phyloP scores from a whole-genome alignment of 2,888 invertebrate species.

The Parnassius apollo region DNA sequence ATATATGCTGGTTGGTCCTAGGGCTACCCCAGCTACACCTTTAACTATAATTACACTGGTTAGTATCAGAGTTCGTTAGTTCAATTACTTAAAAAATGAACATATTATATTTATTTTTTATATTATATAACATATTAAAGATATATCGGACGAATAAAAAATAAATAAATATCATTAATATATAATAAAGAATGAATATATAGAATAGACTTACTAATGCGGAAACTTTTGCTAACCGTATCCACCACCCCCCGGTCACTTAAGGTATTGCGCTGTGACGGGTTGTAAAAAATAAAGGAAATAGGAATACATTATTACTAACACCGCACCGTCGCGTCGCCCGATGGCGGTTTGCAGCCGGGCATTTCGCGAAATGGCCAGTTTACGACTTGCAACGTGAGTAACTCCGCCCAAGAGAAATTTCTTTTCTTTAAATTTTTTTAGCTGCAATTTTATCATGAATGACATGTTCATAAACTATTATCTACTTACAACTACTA shows the following conservation, averaged over 20 bases:
- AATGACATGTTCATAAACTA: not conserved
- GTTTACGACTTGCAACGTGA: constrained; percentile 42
- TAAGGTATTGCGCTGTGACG: constrained; percentile 38
- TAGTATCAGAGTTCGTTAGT: no score
- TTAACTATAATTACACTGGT: no score
- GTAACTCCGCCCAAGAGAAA: not conserved
- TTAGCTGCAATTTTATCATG: not conserved
- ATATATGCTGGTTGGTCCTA: no score
- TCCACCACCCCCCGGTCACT: constrained; percentile 33
- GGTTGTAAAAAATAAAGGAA: constrained; percentile 38
- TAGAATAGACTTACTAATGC: no score
- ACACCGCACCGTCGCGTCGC: constrained; percentile 24
- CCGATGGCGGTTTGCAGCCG: constrained; percentile 21
- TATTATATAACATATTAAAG: no score
- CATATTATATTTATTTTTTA: no score
- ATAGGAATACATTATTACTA: constrained; percentile 49
- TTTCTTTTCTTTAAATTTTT: not conserved
- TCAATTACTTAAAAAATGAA: no score
- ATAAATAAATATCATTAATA: no score
- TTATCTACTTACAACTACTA: no score
- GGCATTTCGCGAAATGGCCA: constrained; percentile 40
- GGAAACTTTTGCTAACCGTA: constrained; percentile 25
- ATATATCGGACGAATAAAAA: no score
- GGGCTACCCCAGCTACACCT: no score
- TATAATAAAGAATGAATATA: no score